A percentile compares a stretch with the other conserved stretches of the same genome.
These are phyloP conservation scores for Danaus plexippus DNA, from an alignment of 1,140 invertebrate genomes.

Conservation along the genomic window DNA sequence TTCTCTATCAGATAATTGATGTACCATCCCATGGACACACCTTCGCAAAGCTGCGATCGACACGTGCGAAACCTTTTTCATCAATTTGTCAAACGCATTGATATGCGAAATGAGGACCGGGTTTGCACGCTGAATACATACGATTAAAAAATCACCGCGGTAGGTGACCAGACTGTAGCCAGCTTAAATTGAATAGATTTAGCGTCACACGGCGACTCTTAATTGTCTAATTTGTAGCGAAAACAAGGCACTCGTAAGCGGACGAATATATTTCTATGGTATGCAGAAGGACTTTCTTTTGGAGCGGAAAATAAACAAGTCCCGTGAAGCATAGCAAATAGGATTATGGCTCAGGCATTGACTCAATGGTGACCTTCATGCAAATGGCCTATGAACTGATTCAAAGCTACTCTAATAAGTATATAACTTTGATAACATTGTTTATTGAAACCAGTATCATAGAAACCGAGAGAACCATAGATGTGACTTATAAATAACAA, in stretches of 20 bases:
- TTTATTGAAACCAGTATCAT: no score
- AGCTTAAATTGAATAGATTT: slow-evolving; percentile 69
- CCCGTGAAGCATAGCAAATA: slow-evolving; percentile 55
- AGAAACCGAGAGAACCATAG: no score
- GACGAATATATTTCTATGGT: slow-evolving; percentile 63
- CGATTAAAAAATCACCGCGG: slow-evolving; percentile 67
- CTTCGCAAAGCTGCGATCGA: slow-evolving; percentile 40
- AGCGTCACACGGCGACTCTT: slow-evolving; percentile 54
- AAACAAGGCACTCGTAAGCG: slow-evolving; percentile 59
- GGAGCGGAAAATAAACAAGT: slow-evolving; percentile 52
- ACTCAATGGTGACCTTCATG: slow-evolving; percentile 26
- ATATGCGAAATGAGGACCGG: slow-evolving; percentile 62
- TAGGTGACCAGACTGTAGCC: slow-evolving; percentile 58
- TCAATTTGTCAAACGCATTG: slow-evolving; percentile 59
- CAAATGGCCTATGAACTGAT: background rate
- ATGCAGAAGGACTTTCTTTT: slow-evolving; percentile 69
- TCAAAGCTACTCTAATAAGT: no score
- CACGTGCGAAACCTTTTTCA: slow-evolving; percentile 56
- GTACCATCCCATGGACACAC: slow-evolving; percentile 22
- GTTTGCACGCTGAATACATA: slow-evolving; percentile 66
- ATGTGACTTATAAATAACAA: no score
- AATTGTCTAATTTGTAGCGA: slow-evolving; percentile 71
- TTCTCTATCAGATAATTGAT: slow-evolving; percentile 13
- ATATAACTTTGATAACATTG: no score
- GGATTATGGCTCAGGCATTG: slow-evolving; percentile 32